Evolutionary conservation across 2,888 invertebrate species (phyloP).

Genomic region (Himalopsyche japonica): DNA sequence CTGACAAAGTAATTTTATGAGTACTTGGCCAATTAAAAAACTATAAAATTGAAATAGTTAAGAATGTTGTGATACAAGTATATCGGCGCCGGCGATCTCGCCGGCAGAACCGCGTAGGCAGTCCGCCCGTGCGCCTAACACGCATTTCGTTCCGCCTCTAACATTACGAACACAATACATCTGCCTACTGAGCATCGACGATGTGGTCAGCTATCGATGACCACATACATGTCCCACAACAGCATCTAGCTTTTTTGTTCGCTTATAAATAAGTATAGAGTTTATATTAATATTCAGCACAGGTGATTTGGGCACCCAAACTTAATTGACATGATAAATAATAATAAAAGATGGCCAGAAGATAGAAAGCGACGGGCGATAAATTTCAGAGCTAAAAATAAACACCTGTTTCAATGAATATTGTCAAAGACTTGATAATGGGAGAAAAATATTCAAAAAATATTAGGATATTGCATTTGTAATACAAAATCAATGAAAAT

Average conservation of each 20-base stretch:
- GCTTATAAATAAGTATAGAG: not conserved
- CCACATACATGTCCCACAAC: not conserved
- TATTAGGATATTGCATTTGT: no score
- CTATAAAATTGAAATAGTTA: not conserved
- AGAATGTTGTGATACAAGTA: not conserved
- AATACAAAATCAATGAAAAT: no score
- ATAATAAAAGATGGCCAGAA: not conserved
- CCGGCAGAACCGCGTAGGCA: not conserved
- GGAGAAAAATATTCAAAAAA: no score
- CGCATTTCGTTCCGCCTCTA: not conserved
- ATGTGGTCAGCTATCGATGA: not conserved
- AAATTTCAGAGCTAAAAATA: no score
- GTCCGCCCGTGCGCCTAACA: not conserved
- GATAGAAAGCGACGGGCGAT: no score
- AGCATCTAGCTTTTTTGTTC: not conserved
- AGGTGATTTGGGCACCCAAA: not conserved
- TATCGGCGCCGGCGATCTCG: not conserved
- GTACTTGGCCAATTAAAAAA: not conserved
- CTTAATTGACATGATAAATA: not conserved
- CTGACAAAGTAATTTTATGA: not conserved
- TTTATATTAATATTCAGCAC: not conserved
- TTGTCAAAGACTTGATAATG: no score
- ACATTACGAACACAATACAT: not conserved
- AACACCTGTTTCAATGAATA: no score
- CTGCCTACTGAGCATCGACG: not conserved